Base-by-base conservation (phyloP, 1,140 invertebrate genomes). In the Zaprionus kolodkinae region DNA sequence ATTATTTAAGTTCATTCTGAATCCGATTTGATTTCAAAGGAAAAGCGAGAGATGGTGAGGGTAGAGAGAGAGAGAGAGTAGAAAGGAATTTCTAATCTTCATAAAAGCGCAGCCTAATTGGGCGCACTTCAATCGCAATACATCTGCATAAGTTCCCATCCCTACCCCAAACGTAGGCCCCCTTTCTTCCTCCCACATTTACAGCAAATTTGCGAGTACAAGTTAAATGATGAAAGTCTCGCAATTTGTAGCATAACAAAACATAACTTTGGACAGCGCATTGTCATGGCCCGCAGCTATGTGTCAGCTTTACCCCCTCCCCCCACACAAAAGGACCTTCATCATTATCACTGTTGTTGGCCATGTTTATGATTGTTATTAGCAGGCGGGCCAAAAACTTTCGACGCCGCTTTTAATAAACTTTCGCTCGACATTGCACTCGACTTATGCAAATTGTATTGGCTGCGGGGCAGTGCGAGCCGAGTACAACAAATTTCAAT, bases 401-500 rank as follows among this genome's bases (percentile, higher is more conserved):
- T 68, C 43, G 57, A 30, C 27, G 27, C 27, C 27, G 27, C 27
- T 5, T 88, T 88, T 83, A 88, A 83, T 88, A 88, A 88, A 88
- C 79, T 88, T 88, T 87, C 70, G 43, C 65, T 72, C 62, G 70
- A 55, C 84, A 78, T 75, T 78, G 74, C 81, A 81, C 72, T 81
- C 71, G 78, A 64, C 76, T 89, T 89, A 88, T 88, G 78, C 78
- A 88, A 88, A 88, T 88, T 74, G 72, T 79, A 63, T 64, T 54
- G 61, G 50, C 27, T 11, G 25, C 3, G 61, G 64, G 50, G 43
- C n/a, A 25, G 33, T 7, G 0, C 17, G 12, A 15, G n/a, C 62
- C 71, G 21, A 21, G 74, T 81, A 81, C 81, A 89, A 85, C 86
- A 81, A 89, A 81, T 89, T 89, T 89, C 85, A 89, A 89, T 89